phyloP scores from a whole-genome alignment of 92 coral and sea anemone species.

The Zoanthus gigantus region DNA sequence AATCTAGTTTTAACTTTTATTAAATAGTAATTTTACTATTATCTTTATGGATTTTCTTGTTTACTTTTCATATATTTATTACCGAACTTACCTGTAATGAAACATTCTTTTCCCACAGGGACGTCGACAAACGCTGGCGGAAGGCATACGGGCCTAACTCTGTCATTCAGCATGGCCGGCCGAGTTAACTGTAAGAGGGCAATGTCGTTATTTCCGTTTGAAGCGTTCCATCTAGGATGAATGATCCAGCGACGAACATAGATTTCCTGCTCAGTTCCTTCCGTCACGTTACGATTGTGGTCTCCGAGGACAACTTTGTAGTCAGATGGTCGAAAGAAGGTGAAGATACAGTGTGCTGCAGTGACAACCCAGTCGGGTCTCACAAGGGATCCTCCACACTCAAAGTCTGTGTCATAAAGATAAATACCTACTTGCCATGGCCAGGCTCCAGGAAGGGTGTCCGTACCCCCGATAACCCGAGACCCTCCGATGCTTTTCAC shows the following conservation, averaged over 20 bases:
- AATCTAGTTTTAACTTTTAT: too few species aligned
- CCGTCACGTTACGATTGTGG: constrained; percentile 46
- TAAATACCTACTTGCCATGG: constrained; percentile 36
- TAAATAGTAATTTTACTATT: too few species aligned
- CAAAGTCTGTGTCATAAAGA: not conserved
- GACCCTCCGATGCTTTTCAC: not conserved
- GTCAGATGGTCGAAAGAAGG: not conserved
- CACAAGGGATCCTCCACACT: constrained; percentile 55
- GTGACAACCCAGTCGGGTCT: constrained; percentile 56
- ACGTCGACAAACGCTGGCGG: constrained; percentile 42
- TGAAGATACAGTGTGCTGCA: constrained; percentile 48
- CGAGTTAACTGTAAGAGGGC: constrained; percentile 56
- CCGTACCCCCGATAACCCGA: constrained; percentile 38
- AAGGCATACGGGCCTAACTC: constrained; percentile 60
- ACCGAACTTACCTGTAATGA: constrained; percentile 9
- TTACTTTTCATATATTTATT: too few species aligned
- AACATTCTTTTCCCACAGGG: constrained; percentile 8
- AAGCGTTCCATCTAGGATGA: constrained; percentile 35
- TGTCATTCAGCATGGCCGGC: constrained; percentile 49
- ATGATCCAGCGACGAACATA: constrained; percentile 41
- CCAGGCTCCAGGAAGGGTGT: constrained; percentile 41
- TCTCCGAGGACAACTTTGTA: constrained; percentile 56
- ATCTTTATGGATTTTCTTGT: too few species aligned
- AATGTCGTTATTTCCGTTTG: constrained; percentile 46
- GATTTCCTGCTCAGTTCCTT: constrained; percentile 55